These are phyloP conservation scores for Xylocopa sonorina DNA, from an alignment of 1,140 invertebrate genomes.

Conservation along the genomic window DNA sequence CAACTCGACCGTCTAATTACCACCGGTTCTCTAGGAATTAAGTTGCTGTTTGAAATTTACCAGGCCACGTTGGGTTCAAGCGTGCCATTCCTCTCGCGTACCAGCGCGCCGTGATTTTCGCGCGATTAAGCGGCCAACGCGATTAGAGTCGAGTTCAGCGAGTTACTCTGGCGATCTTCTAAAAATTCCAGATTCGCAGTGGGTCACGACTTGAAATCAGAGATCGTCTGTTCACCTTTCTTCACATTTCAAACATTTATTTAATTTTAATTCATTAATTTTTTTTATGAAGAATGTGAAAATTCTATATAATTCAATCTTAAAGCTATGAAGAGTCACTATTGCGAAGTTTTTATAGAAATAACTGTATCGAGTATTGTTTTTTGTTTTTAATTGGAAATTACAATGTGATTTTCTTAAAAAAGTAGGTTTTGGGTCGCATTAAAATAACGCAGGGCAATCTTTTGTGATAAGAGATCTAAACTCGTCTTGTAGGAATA, in stretches of 20 bases:
- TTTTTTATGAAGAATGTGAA: too few relatives aligned
- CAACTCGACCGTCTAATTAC: slow-evolving; percentile 37
- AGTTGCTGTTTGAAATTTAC: slow-evolving; percentile 22
- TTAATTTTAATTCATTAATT: not conserved
- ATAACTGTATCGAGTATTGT: too few relatives aligned
- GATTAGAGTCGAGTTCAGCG: slow-evolving; percentile 47
- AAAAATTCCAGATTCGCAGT: slow-evolving; percentile 30
- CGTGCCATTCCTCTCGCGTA: slow-evolving; percentile 4
- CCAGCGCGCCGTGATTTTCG: slow-evolving; percentile 44
- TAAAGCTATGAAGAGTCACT: too few relatives aligned
- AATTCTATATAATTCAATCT: too few relatives aligned
- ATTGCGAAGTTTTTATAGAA: too few relatives aligned
- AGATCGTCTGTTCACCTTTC: slow-evolving; percentile 41
- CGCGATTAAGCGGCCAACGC: slow-evolving; percentile 40
- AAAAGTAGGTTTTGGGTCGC: too few relatives aligned
- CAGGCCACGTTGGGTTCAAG: not conserved
- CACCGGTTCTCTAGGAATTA: slow-evolving; percentile 24
- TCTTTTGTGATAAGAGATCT: too few relatives aligned
- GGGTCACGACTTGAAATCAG: not conserved
- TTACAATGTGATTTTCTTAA: too few relatives aligned
- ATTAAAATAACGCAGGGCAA: too few relatives aligned
- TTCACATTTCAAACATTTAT: not conserved
- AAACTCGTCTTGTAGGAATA: too few relatives aligned
- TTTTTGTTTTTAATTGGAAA: too few relatives aligned
- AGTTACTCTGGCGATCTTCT: slow-evolving; percentile 49